Evolutionary conservation across 2,888 invertebrate genomes (phyloP).

Genomic region (Branchipolynoe longqiensis): DNA sequence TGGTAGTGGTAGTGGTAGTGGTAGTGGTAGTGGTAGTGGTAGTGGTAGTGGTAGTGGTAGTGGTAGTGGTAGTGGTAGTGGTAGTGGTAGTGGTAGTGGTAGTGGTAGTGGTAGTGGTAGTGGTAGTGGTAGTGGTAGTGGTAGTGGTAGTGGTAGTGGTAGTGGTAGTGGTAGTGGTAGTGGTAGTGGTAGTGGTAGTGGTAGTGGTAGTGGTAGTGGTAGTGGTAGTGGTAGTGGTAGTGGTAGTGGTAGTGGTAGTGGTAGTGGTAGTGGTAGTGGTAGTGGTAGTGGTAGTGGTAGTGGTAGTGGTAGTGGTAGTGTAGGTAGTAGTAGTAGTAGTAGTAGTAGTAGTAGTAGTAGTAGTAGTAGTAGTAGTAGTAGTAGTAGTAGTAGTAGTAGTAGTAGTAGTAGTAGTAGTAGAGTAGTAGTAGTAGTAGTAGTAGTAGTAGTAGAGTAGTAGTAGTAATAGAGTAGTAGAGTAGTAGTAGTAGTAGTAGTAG

Average conservation of each 20-base stretch:
- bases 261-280: slow-evolving; percentile 5
- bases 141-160: background rate
- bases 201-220: slow-evolving; percentile 5
- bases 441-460: no score
- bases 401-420: slow-evolving; percentile 18
- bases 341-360: slow-evolving; percentile 18
- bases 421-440: no score
- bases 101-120: slow-evolving; percentile 5
- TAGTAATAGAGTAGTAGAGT: no score
- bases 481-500: slow-evolving; percentile 7
- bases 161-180: slow-evolving; percentile 5
- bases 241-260: background rate
- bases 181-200: background rate
- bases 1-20: background rate
- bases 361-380: slow-evolving; percentile 18
- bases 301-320: no score
- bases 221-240: slow-evolving; percentile 5
- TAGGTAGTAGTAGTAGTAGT: no score
- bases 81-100: background rate
- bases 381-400: slow-evolving; percentile 18
- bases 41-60: slow-evolving; percentile 5
- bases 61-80: slow-evolving; percentile 1
- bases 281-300: slow-evolving; percentile 5
- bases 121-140: background rate
- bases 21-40: slow-evolving; percentile 5